Evolutionary conservation across 2,113 vertebrate species (phyloP), one percentile per base, ranked within the genome.

Genomic region (Daboia siamensis): DNA sequence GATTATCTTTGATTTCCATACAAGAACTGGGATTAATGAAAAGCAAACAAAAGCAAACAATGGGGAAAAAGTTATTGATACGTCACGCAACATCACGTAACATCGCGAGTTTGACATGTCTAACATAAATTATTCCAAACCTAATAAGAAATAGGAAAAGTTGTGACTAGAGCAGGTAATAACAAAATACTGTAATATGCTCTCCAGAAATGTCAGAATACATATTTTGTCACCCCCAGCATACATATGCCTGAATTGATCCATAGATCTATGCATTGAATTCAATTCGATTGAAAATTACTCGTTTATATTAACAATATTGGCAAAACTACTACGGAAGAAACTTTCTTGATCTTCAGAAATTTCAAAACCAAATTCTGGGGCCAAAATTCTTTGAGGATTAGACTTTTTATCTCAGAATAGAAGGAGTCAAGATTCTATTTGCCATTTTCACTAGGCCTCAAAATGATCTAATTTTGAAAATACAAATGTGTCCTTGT

Each of bases 1-100:
- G 39, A 93, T 95, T 94, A 93, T 85, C 55, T 88, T 90, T 86
- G 90, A 39, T 0, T 69, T 24, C 87, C 23, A 92, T 91, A 93
- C 90, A 89, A 92, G 85, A 17, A 54, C 7, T 64, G 87, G 90
- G 90, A 23, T 51, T 88, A 51, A 93, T 57, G 56, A 93, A 93
- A 94, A 93, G 57, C 93, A 93, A 93, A 93, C 90, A 52, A 64
- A 46, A 39, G 8, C 1, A 44, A 59, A 33, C 48, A 51, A 51
- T 51, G 48, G 8, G 48, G 48, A 51, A 51, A 51, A 51, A 51
- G 48, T 51, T 51, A n/a, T 8, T 8, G 8, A 51, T 9, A 51
- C 9, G 48, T 51, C 8, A 8, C 8, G 48, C 48, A 8, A 51
- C 48, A 9, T 51, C 48, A 51, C 1, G 48, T 51, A 1, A 10